Evolutionary conservation across 2,797 vertebrate genomes (phyloP).

Genomic region (Carduelis carduelis): DNA sequence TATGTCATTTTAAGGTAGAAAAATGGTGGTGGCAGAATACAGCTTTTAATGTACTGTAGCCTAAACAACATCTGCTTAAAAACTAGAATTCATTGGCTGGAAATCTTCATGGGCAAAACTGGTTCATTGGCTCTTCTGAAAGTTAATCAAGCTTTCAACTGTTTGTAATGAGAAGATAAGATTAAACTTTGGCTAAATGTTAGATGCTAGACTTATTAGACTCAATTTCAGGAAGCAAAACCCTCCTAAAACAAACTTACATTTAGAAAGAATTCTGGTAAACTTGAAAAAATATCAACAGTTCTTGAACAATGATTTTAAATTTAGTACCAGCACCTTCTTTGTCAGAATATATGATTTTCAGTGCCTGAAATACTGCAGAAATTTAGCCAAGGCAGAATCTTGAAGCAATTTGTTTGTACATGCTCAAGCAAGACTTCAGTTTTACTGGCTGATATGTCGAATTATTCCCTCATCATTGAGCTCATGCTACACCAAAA

Average conservation of each 20-base stretch:
- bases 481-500: neutral
- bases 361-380: neutral
- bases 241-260: neutral
- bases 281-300: neutral
- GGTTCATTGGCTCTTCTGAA: neutral
- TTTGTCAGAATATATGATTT: neutral
- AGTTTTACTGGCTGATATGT: neutral
- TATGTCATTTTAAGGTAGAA: neutral
- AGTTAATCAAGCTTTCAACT: slow-evolving; percentile 1
- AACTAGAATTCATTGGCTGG: neutral
- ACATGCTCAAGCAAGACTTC: neutral
- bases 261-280: neutral
- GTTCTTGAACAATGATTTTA: neutral
- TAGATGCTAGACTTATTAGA: neutral
- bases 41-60: neutral
- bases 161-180: neutral
- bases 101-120: neutral
- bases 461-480: neutral
- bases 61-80: neutral
- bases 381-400: neutral
- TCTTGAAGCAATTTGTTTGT: neutral
- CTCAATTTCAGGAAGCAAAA: neutral
- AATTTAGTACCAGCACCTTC: neutral
- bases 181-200: neutral
- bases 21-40: neutral